Percentiles rank a stretch among this genome's conserved stretches.
These are phyloP conservation scores for Cremastinae sp. DNA, from an alignment of 2,888 invertebrate genomes.

Conservation along the genomic window DNA sequence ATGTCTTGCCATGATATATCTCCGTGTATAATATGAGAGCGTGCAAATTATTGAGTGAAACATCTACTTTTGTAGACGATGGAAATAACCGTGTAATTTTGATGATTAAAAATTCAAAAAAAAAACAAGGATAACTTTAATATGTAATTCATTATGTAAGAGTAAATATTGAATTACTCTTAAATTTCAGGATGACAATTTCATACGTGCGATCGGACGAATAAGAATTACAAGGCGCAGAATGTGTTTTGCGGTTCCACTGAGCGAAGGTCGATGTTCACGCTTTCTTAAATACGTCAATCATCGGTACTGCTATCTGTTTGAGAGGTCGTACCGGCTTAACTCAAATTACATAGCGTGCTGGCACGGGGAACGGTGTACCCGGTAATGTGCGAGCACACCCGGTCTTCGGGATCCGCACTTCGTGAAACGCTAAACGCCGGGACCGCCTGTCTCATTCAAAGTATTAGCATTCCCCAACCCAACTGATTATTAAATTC, in stretches of 20 bases:
- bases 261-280: constrained; percentile 49
- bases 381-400: constrained; percentile 34
- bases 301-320: constrained; percentile 58
- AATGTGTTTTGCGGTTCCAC: background rate
- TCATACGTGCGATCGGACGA: background rate
- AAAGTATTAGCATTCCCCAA: constrained; percentile 25
- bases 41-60: too few species aligned
- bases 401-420: constrained; percentile 63
- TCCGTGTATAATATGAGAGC: too few species aligned
- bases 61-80: too few species aligned
- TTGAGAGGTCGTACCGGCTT: constrained; percentile 46
- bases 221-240: background rate
- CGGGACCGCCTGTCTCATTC: constrained; percentile 66
- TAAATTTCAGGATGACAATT: constrained; percentile 25
- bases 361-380: constrained; percentile 30
- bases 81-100: too few species aligned
- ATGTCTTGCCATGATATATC: too few species aligned
- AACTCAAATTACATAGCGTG: constrained; percentile 61
- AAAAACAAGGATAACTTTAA: too few species aligned
- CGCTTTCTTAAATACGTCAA: constrained; percentile 63
- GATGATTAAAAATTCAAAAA: too few species aligned
- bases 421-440: constrained; percentile 70
- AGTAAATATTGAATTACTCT: too few species aligned
- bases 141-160: too few species aligned
- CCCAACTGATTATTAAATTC: constrained; percentile 65